phyloP scores from a whole-genome alignment of 2,888 invertebrate genomes.

The Conomelus anceps region DNA sequence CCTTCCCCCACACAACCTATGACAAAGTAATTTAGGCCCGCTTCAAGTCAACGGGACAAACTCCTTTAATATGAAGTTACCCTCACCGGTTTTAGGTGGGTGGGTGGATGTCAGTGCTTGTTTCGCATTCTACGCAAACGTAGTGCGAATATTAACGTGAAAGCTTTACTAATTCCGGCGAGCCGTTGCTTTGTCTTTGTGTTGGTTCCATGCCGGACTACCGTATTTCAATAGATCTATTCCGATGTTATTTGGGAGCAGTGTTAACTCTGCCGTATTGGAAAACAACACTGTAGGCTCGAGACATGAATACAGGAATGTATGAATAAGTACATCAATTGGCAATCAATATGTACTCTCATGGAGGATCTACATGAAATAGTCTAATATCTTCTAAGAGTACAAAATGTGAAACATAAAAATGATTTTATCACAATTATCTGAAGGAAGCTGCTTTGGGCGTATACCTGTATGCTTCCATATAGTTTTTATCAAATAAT shows the following conservation, averaged over 20 bases:
- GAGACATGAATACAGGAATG: too few relatives aligned
- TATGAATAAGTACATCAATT: too few relatives aligned
- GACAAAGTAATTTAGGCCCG: not conserved
- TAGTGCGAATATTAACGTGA: not conserved
- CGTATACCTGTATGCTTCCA: too few relatives aligned
- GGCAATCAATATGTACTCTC: too few relatives aligned
- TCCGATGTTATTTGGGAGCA: not conserved
- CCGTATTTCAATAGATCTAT: not conserved
- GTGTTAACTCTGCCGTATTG: not conserved
- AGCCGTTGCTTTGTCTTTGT: not conserved
- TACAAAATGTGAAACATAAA: too few relatives aligned
- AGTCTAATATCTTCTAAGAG: too few relatives aligned
- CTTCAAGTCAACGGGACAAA: not conserved
- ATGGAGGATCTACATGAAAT: too few relatives aligned
- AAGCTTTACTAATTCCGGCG: not conserved
- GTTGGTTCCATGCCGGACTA: not conserved
- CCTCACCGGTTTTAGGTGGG: not conserved
- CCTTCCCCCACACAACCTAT: not conserved
- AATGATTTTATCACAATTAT: too few relatives aligned
- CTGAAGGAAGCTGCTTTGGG: too few relatives aligned
- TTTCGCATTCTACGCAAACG: not conserved
- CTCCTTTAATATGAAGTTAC: not conserved
- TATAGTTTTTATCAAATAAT: too few relatives aligned
- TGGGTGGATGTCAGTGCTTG: not conserved
- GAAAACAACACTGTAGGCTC: too few relatives aligned